phyloP scores from a whole-genome alignment of 2,113 vertebrate genomes.

The Picathartes gymnocephalus region DNA sequence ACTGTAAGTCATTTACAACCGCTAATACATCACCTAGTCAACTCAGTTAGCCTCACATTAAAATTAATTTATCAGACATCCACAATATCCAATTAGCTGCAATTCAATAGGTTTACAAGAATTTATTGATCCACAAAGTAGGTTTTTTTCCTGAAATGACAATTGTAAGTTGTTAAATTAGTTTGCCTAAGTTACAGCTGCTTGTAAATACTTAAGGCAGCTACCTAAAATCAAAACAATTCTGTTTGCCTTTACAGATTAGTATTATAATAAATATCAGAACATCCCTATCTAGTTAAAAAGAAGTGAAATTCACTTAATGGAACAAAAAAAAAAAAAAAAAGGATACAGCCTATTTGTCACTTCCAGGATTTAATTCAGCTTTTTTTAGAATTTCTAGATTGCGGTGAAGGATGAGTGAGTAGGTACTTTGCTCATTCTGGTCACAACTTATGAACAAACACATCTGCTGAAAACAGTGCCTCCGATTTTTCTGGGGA shows the following conservation, averaged over 20 bases:
- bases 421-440: not conserved
- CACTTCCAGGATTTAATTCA: not conserved
- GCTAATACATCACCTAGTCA: conserved; percentile 45
- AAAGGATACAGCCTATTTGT: not conserved
- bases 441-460: not conserved
- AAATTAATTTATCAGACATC: conserved; percentile 61
- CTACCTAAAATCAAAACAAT: not conserved
- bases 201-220: conserved; percentile 45
- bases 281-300: not conserved
- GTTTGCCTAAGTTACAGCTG: conserved; percentile 52
- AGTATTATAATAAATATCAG: not conserved
- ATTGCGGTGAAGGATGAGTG: not conserved
- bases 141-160: conserved; percentile 34
- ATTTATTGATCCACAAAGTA: conserved; percentile 63
- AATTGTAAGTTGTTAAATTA: conserved; percentile 2
- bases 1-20: conserved; percentile 15
- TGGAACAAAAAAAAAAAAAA: not conserved
- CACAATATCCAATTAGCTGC: conserved; percentile 65
- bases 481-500: not conserved
- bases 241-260: not conserved
- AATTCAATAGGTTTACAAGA: conserved; percentile 59
- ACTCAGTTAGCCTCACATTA: conserved; percentile 27
- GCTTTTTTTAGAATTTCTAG: not conserved
- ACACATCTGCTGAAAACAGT: not conserved
- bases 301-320: not conserved